Evolutionary conservation across 2,888 invertebrate species (phyloP).

Genomic region (Ceramica pisi): DNA sequence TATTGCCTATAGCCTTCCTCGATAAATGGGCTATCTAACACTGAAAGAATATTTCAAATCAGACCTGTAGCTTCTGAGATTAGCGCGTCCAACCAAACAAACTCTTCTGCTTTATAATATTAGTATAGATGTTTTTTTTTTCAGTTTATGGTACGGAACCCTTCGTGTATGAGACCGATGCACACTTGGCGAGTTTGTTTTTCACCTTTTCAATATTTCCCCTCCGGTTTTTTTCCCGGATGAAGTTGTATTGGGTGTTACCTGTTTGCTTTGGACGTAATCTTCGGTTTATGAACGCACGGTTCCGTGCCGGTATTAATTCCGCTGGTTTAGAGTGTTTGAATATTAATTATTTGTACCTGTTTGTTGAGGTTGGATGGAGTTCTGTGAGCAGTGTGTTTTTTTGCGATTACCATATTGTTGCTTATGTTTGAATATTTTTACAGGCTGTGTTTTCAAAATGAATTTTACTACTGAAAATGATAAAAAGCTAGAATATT

Average conservation of each 20-base stretch:
- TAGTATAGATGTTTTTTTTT: too few relatives aligned
- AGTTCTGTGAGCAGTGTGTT: constrained; percentile 4
- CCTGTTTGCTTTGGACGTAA: constrained; percentile 58
- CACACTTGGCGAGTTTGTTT: too few relatives aligned
- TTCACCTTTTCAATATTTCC: constrained; percentile 68
- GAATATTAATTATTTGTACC: constrained; percentile 46
- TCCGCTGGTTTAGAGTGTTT: constrained; percentile 37
- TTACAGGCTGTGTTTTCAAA: background rate
- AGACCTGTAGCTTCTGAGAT: too few relatives aligned
- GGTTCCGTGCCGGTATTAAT: constrained; percentile 43
- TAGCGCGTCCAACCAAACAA: too few relatives aligned
- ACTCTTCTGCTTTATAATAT: too few relatives aligned
- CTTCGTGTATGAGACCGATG: too few relatives aligned
- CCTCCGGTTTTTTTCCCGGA: constrained; percentile 62
- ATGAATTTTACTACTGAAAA: background rate
- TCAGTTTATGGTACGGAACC: too few relatives aligned
- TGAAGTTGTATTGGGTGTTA: constrained; percentile 57
- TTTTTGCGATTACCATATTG: constrained; percentile 15
- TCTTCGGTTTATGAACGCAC: constrained; percentile 58
- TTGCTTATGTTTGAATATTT: too few relatives aligned
- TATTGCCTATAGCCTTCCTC: too few relatives aligned
- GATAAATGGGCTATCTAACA: too few relatives aligned
- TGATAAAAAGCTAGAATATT: background rate
- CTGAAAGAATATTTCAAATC: too few relatives aligned
- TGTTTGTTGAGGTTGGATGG: constrained; percentile 32